phyloP scores from a whole-genome alignment of 2,113 vertebrate species.

The Orcinus orca region DNA sequence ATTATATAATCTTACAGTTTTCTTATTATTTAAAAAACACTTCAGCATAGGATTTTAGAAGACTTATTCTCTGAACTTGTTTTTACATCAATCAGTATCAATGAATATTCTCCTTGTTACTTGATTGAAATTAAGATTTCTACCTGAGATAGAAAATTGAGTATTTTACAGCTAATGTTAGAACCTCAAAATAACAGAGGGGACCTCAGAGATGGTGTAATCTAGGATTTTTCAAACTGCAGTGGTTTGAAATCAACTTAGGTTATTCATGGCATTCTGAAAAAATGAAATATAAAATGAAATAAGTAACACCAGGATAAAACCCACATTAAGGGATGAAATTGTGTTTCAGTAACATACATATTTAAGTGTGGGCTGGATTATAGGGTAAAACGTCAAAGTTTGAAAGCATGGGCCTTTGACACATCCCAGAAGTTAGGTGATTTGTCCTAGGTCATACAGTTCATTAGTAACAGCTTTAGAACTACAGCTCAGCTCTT shows the following conservation, averaged over 20 bases:
- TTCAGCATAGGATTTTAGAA: constrained; percentile 12
- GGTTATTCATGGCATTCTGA: not conserved
- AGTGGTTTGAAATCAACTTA: constrained; percentile 31
- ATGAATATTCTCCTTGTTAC: not conserved
- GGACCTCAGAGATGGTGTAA: not conserved
- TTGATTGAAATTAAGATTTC: constrained; percentile 3
- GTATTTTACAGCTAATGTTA: not conserved
- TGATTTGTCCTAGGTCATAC: not conserved
- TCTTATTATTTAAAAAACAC: constrained; percentile 20
- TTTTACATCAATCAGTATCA: not conserved
- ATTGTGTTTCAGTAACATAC: not conserved
- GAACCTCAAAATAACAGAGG: not conserved
- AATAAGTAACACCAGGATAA: constrained; percentile 1
- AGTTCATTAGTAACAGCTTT: not conserved
- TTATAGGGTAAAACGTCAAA: not conserved
- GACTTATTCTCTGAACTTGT: not conserved
- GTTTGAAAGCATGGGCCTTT: not conserved
- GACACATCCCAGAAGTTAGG: not conserved
- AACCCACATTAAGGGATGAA: not conserved
- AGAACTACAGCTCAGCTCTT: not conserved
- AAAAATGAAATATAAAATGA: constrained; percentile 11
- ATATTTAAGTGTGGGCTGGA: not conserved
- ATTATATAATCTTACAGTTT: not conserved
- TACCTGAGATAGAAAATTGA: not conserved
- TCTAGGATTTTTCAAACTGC: not conserved